Evolutionary conservation across 2,888 invertebrate genomes (phyloP).

Genomic region (Andrena marginata): DNA sequence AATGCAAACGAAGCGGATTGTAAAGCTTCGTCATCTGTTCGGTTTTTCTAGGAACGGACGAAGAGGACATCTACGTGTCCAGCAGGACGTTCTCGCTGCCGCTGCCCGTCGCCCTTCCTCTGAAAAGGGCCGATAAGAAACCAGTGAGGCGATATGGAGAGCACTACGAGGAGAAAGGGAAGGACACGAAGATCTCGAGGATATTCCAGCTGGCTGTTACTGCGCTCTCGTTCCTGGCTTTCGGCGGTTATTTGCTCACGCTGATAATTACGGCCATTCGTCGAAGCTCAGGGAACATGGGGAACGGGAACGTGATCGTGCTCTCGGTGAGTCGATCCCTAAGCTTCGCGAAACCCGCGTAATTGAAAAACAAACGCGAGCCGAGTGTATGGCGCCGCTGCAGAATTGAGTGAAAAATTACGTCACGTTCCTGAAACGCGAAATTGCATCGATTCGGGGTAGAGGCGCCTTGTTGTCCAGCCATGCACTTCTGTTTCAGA

Average conservation of each 20-base stretch:
- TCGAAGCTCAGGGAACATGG: constrained; percentile 85
- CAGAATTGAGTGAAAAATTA: constrained; percentile 2
- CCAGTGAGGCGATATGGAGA: constrained; percentile 81
- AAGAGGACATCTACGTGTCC: constrained; percentile 24
- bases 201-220: constrained; percentile 93
- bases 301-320: constrained; percentile 77
- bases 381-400: not conserved
- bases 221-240: constrained; percentile 92
- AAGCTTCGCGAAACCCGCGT: not conserved
- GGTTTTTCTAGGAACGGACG: constrained; percentile 14
- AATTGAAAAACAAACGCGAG: constrained; percentile 6
- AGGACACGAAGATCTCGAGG: constrained; percentile 89
- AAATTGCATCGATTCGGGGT: constrained; percentile 1
- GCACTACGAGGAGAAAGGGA: constrained; percentile 86
- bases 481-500: constrained; percentile 40
- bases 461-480: not conserved
- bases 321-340: constrained; percentile 77
- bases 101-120: constrained; percentile 66
- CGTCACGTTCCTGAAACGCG: constrained; percentile 18
- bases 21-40: not conserved
- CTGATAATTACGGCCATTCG: constrained; percentile 91
- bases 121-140: constrained; percentile 69
- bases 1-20: too few relatives aligned
- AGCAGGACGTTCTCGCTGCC: constrained; percentile 54
- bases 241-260: constrained; percentile 93